Conservation (phyloP, 2,797 vertebrate species). For the Lepilemur septentrionalis region DNA sequence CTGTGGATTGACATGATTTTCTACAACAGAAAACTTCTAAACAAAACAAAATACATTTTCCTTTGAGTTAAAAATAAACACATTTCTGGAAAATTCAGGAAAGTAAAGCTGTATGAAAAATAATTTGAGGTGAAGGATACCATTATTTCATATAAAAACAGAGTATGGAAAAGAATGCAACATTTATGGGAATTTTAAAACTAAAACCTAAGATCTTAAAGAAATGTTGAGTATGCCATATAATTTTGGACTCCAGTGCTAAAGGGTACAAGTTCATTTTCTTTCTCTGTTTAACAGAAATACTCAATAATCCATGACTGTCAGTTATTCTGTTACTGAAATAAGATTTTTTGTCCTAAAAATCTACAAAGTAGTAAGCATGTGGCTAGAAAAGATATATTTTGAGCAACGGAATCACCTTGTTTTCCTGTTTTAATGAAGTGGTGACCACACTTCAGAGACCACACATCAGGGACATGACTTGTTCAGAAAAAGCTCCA, state of each 20-base stretch:
- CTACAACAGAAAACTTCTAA: not conserved
- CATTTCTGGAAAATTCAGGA: not conserved
- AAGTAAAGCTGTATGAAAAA: not conserved
- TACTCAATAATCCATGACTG: not conserved
- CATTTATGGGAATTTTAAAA: not conserved
- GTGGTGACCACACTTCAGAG: not conserved
- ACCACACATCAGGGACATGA: not conserved
- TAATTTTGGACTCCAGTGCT: not conserved
- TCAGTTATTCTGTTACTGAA: not conserved
- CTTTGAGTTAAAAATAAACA: conserved; percentile 7
- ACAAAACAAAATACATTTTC: not conserved
- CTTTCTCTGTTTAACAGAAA: not conserved
- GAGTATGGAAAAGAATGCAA: not conserved
- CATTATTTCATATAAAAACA: not conserved
- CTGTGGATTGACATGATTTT: not conserved
- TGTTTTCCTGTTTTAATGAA: not conserved
- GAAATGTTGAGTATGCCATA: not conserved
- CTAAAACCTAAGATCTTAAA: not conserved
- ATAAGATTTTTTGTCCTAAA: not conserved
- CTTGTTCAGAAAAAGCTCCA: not conserved
- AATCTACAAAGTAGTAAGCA: not conserved
- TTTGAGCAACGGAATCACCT: not conserved
- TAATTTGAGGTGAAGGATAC: not conserved
- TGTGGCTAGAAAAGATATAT: not conserved
- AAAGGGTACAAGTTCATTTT: not conserved